Evolutionary conservation across 2,888 invertebrate genomes (phyloP).

Genomic region (Embidobia sp.): DNA sequence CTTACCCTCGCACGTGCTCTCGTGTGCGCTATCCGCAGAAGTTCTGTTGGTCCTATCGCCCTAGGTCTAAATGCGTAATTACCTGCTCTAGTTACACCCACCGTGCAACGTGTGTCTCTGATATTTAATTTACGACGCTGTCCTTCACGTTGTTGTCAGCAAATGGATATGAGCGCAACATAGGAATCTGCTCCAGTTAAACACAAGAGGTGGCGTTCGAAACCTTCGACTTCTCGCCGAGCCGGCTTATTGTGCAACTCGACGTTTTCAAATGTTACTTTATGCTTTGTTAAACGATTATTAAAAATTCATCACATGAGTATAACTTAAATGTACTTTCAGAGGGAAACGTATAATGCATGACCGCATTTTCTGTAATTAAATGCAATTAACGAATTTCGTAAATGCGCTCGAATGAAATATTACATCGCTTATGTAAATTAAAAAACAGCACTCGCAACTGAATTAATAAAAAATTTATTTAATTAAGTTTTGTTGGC

Average conservation of each 20-base stretch:
- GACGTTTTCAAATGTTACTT: background rate
- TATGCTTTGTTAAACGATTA: too few species aligned
- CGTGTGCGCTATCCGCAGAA: conserved; percentile 29
- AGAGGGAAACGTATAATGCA: background rate
- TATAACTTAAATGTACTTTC: background rate
- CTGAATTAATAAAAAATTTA: background rate
- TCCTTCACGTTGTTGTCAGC: conserved; percentile 33
- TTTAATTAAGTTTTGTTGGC: background rate
- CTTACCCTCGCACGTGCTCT: conserved; percentile 36
- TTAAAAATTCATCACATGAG: conserved; percentile 16
- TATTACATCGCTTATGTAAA: background rate
- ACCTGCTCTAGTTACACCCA: conserved; percentile 46
- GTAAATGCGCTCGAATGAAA: background rate
- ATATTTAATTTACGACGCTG: conserved; percentile 49
- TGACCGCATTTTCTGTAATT: conserved; percentile 7
- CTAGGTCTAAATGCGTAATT: conserved; percentile 52
- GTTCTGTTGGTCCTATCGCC: conserved; percentile 51
- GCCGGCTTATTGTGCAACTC: too few species aligned
- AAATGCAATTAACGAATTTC: conserved; percentile 3
- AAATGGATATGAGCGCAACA: conserved; percentile 30
- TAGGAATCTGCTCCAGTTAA: conserved; percentile 10
- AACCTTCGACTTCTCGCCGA: too few species aligned
- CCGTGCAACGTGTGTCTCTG: conserved; percentile 27
- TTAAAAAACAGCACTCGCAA: background rate
- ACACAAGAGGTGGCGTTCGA: too few species aligned